These are phyloP conservation scores for Mohoua ochrocephala DNA, from an alignment of 2,113 vertebrate species.

Conservation along the genomic window DNA sequence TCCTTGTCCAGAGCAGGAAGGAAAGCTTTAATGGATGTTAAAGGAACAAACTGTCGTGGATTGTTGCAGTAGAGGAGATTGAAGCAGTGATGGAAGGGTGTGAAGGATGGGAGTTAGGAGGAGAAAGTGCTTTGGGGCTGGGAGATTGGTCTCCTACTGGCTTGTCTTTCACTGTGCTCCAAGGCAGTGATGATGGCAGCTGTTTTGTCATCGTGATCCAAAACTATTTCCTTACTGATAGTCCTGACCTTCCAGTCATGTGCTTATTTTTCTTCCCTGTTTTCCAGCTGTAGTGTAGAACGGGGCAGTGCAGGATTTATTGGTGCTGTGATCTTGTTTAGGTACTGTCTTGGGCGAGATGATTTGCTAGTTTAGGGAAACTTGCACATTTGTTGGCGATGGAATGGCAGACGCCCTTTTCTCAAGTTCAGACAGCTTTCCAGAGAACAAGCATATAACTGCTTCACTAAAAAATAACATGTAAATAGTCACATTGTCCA, in stretches of 20 bases:
- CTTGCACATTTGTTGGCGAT: not conserved
- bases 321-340: not conserved
- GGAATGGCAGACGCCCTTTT: not conserved
- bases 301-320: not conserved
- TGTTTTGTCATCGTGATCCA: not conserved
- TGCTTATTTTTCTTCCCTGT: not conserved
- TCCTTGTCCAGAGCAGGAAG: not conserved
- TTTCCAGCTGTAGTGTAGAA: not conserved
- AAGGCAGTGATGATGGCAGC: not conserved
- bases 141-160: not conserved
- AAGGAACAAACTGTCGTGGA: not conserved
- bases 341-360: not conserved
- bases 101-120: not conserved
- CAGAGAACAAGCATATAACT: not conserved
- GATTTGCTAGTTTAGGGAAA: not conserved
- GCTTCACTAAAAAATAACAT: not conserved
- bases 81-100: not conserved
- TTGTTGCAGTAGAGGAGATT: not conserved
- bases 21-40: not conserved
- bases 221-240: not conserved
- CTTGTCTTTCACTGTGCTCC: not conserved
- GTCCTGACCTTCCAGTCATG: not conserved
- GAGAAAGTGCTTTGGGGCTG: not conserved
- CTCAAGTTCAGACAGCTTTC: not conserved
- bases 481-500: not conserved